Conservation (phyloP, 2,797 vertebrate species). For the Sphenopsis melanotis region DNA sequence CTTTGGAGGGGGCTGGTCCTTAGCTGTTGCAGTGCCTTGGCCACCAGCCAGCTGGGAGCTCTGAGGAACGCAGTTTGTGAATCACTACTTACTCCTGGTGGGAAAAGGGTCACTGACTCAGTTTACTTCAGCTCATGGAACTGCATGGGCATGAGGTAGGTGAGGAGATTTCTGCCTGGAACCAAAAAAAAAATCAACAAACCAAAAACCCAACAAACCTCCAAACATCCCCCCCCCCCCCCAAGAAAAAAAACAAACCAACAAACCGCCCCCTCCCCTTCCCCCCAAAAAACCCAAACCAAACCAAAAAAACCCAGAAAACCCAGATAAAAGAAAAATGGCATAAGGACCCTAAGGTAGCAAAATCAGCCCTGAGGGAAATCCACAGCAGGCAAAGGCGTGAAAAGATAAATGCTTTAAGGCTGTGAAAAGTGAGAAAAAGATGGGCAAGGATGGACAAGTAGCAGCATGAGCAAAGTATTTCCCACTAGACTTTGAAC, state of each 20-base stretch:
- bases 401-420: constrained; percentile 58
- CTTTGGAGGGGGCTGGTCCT: background rate
- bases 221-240: too few relatives aligned
- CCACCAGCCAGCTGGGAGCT: background rate
- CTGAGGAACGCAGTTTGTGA: background rate
- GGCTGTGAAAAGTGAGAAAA: constrained; percentile 54
- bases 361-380: constrained; percentile 57
- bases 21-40: background rate
- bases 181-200: rapidly evolving
- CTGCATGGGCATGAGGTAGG: background rate
- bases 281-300: too few relatives aligned
- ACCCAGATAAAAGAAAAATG: background rate
- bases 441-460: constrained; percentile 53
- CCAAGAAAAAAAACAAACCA: too few relatives aligned
- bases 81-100: background rate
- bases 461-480: constrained; percentile 39
- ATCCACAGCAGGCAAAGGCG: constrained; percentile 53
- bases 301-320: background rate
- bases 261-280: background rate
- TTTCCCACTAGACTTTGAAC: constrained; percentile 34
- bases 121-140: background rate
- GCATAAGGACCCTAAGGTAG: background rate
- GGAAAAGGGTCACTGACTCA: background rate
- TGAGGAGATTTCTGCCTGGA: background rate
- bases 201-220: background rate